These are phyloP conservation scores for Pyrgus malvae DNA, from an alignment of 2,888 invertebrate species.

Conservation along the genomic window DNA sequence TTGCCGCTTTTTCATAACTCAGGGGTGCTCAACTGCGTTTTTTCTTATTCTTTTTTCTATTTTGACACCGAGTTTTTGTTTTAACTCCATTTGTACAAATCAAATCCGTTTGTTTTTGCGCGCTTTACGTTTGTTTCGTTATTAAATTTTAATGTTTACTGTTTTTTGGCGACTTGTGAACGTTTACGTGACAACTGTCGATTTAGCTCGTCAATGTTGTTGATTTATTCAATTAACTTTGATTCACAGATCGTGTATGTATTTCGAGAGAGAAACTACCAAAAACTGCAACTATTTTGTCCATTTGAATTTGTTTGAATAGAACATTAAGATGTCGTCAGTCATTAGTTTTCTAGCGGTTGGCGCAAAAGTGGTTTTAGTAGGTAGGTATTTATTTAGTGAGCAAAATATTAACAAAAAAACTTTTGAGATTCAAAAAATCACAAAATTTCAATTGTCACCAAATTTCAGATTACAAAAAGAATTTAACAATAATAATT, in stretches of 20 bases:
- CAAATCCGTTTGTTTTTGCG: conserved; percentile 13
- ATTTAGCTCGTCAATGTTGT: not conserved
- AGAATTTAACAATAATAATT: too few relatives aligned
- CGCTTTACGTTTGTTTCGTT: conserved; percentile 23
- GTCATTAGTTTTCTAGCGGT: too few relatives aligned
- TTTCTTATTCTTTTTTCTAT: conserved; percentile 36
- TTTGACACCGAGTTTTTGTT: conserved; percentile 23
- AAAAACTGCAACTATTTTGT: too few relatives aligned
- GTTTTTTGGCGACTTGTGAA: not conserved
- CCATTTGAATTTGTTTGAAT: too few relatives aligned
- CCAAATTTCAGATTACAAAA: too few relatives aligned
- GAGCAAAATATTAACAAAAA: too few relatives aligned
- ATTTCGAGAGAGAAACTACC: too few relatives aligned
- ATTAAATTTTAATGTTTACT: conserved; percentile 41
- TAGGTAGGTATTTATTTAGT: too few relatives aligned
- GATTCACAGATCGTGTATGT: conserved; percentile 10
- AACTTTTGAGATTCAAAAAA: too few relatives aligned
- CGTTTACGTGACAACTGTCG: conserved; percentile 20
- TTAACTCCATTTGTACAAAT: conserved; percentile 25
- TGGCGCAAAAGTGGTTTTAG: too few relatives aligned
- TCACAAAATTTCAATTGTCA: too few relatives aligned
- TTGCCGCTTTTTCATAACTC: conserved; percentile 57
- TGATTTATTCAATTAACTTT: conserved; percentile 3
- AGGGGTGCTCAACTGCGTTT: conserved; percentile 58
- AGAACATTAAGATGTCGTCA: too few relatives aligned